These are phyloP conservation scores for Spodoptera frugiperda DNA, from an alignment of 1,140 invertebrate species.

Conservation along the genomic window DNA sequence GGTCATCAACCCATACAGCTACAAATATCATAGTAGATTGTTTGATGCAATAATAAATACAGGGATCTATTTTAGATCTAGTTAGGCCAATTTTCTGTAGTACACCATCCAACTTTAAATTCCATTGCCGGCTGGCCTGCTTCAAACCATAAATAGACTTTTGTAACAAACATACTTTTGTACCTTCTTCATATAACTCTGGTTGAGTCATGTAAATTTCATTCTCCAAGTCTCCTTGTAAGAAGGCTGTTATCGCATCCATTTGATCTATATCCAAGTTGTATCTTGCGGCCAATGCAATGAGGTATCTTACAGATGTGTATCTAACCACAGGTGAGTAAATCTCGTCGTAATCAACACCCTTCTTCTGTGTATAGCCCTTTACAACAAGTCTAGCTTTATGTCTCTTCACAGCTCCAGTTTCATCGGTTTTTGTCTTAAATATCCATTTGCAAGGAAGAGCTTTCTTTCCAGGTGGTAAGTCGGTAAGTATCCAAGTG, in stretches of 20 bases:
- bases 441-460: slow-evolving; percentile 60
- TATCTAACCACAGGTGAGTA: slow-evolving; percentile 63
- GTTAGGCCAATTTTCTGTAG: slow-evolving; percentile 52
- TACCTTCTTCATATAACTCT: slow-evolving; percentile 57
- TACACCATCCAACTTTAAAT: slow-evolving; percentile 53
- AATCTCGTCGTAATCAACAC: slow-evolving; percentile 72
- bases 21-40: slow-evolving; percentile 49
- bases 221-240: slow-evolving; percentile 79
- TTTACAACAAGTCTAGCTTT: slow-evolving; percentile 74
- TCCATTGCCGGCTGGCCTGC: slow-evolving; percentile 65
- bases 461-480: slow-evolving; percentile 32
- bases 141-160: slow-evolving; percentile 81
- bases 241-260: slow-evolving; percentile 69
- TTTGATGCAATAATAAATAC: slow-evolving; percentile 50
- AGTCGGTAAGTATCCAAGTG: slow-evolving; percentile 42
- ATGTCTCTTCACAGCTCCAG: slow-evolving; percentile 45
- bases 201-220: slow-evolving; percentile 78
- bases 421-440: slow-evolving; percentile 52
- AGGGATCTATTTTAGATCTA: slow-evolving; percentile 50
- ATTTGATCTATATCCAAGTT: slow-evolving; percentile 62
- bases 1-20: slow-evolving; percentile 55
- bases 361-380: slow-evolving; percentile 74
- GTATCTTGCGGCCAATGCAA: slow-evolving; percentile 69
- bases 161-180: slow-evolving; percentile 69
- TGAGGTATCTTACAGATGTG: slow-evolving; percentile 70